Evolutionary conservation across 2,797 vertebrate species (phyloP).

Genomic region (Poecile montanus): DNA sequence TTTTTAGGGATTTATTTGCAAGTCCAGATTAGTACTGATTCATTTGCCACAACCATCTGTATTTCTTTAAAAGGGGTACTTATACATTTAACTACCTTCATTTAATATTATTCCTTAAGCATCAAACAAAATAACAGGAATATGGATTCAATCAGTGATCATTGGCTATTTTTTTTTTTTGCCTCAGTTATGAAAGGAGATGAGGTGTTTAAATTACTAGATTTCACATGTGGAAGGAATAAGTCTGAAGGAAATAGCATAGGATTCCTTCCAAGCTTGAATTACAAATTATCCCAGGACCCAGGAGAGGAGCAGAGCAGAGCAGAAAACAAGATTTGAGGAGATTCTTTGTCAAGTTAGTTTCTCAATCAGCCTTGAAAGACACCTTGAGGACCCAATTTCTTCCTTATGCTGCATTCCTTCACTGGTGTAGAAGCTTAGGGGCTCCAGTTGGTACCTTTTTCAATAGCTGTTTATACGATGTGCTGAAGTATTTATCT

Average conservation of each 20-base stretch:
- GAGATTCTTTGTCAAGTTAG: slow-evolving; percentile 67
- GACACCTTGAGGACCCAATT: slow-evolving; percentile 66
- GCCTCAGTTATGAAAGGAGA: slow-evolving; percentile 74
- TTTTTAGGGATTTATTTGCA: slow-evolving; percentile 69
- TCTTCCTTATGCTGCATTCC: slow-evolving; percentile 64
- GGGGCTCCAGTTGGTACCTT: slow-evolving; percentile 29
- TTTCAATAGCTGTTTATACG: slow-evolving; percentile 31
- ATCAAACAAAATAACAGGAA: slow-evolving; percentile 68
- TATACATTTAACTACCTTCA: slow-evolving; percentile 57
- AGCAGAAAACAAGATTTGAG: slow-evolving; percentile 74
- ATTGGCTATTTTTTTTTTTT: slow-evolving; percentile 60
- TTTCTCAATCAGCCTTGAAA: slow-evolving; percentile 71
- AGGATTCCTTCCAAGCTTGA: slow-evolving; percentile 79
- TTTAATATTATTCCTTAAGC: slow-evolving; percentile 56
- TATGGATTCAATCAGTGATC: slow-evolving; percentile 76
- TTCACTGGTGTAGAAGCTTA: slow-evolving; percentile 42
- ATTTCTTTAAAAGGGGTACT: slow-evolving; percentile 27
- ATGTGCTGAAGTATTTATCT: slow-evolving; percentile 40
- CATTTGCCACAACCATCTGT: slow-evolving; percentile 53
- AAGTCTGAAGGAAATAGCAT: slow-evolving; percentile 78
- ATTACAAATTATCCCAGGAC: slow-evolving; percentile 76
- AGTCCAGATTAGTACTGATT: slow-evolving; percentile 61
- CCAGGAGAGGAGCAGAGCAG: slow-evolving; percentile 68
- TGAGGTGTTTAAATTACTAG: slow-evolving; percentile 81
- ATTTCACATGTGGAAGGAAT: slow-evolving; percentile 82